These are phyloP conservation scores for Philonicus albiceps DNA, from an alignment of 2,888 invertebrate genomes.

Conservation along the genomic window DNA sequence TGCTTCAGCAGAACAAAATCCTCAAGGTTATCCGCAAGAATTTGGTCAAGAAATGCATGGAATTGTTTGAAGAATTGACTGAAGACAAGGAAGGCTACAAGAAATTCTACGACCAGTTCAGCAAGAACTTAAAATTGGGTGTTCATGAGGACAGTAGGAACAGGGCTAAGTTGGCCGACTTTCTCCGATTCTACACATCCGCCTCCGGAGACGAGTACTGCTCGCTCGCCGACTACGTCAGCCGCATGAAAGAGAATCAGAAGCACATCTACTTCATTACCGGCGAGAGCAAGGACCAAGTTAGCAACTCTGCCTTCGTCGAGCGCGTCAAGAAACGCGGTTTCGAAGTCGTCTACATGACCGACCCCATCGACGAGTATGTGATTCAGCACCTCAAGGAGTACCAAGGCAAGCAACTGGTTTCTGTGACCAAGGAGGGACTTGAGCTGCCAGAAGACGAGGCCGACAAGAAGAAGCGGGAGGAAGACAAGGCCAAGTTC, in stretches of 20 bases:
- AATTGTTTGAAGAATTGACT: slow-evolving; percentile 93
- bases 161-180: slow-evolving; percentile 87
- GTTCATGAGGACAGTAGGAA: slow-evolving; percentile 98
- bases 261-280: slow-evolving; percentile 99
- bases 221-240: slow-evolving; percentile 95
- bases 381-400: slow-evolving; percentile 98
- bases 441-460: slow-evolving; percentile 97
- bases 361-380: slow-evolving; percentile 99
- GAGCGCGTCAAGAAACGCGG: slow-evolving; percentile 98
- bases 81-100: slow-evolving; percentile 98
- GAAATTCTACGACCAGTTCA: slow-evolving; percentile 98
- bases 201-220: slow-evolving; percentile 93
- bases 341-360: slow-evolving; percentile 98
- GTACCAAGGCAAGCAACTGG: slow-evolving; percentile 94
- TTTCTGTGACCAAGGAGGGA: slow-evolving; percentile 98
- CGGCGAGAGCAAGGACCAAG: slow-evolving; percentile 92
- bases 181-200: slow-evolving; percentile 92
- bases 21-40: slow-evolving; percentile 99
- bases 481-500: slow-evolving; percentile 78
- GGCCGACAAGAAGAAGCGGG: slow-evolving; percentile 95
- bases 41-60: slow-evolving; percentile 97
- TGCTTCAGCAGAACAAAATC: slow-evolving; percentile 99
- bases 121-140: slow-evolving; percentile 95
- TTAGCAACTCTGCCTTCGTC: slow-evolving; percentile 95
- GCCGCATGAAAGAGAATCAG: slow-evolving; percentile 98